Evolutionary conservation across 2,888 invertebrate genomes (phyloP).

Genomic region (Callyntrura guangdongensis): DNA sequence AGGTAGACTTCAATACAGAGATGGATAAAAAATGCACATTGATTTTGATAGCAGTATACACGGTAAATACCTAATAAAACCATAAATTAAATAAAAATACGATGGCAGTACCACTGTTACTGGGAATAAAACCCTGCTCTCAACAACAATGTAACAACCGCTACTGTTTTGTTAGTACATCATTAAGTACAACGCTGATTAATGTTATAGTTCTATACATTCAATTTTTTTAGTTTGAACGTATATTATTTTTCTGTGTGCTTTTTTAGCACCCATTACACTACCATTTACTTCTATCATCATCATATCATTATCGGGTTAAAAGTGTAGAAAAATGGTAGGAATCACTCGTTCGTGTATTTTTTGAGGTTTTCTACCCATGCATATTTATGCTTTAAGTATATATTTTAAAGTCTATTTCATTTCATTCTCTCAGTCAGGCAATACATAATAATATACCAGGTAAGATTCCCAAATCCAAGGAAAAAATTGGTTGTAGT

Average conservation of each 20-base stretch:
- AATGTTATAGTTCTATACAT: neutral
- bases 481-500: neutral
- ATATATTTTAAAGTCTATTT: neutral
- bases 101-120: constrained; percentile 13
- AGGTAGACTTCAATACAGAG: neutral
- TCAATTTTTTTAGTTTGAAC: constrained; percentile 26
- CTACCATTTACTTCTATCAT: constrained; percentile 35
- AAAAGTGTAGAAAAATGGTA: constrained; percentile 45
- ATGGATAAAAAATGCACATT: neutral
- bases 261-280: constrained; percentile 35
- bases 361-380: constrained; percentile 37
- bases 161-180: constrained; percentile 9
- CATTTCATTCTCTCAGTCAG: neutral
- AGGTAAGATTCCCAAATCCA: neutral
- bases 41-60: neutral
- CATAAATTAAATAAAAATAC: neutral
- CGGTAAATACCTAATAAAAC: neutral
- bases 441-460: neutral
- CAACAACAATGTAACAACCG: neutral
- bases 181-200: neutral
- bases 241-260: neutral
- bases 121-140: neutral
- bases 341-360: neutral
- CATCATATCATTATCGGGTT: constrained; percentile 28
- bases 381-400: neutral